Evolutionary conservation across 2,113 vertebrate genomes (phyloP).

Genomic region (Aegithalos caudatus): DNA sequence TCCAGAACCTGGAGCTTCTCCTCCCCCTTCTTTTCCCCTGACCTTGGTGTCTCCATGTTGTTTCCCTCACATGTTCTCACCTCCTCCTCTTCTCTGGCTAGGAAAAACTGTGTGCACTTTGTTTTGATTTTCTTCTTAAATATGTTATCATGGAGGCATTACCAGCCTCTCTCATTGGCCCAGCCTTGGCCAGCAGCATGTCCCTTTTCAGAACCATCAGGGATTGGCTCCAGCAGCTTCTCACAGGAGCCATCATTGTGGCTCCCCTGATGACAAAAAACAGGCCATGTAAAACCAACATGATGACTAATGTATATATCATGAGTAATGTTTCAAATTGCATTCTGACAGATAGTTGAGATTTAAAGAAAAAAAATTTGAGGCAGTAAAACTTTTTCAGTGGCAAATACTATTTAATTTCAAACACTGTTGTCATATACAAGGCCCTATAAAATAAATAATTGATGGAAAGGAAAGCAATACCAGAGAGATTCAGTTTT

Average conservation of each 20-base stretch:
- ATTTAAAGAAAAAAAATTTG: neutral
- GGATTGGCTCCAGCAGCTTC: neutral
- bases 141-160: too few relatives aligned
- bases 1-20: rapidly evolving
- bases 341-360: neutral
- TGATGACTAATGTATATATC: neutral
- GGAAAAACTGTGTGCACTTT: neutral
- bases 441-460: neutral
- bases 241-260: neutral
- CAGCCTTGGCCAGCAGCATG: too few relatives aligned
- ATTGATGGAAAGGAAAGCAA: neutral
- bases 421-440: neutral
- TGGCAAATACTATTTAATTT: neutral
- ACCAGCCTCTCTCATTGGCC: neutral
- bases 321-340: neutral
- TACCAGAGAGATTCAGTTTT: neutral
- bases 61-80: neutral
- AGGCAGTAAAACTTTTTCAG: neutral
- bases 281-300: neutral
- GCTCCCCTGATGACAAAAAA: neutral
- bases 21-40: neutral
- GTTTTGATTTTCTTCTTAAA: neutral
- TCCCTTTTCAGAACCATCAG: too few relatives aligned
- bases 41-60: too few relatives aligned
- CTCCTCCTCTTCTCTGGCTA: neutral